Evolutionary conservation across 2,888 invertebrate genomes (phyloP).

Genomic region (Thereva unica): DNA sequence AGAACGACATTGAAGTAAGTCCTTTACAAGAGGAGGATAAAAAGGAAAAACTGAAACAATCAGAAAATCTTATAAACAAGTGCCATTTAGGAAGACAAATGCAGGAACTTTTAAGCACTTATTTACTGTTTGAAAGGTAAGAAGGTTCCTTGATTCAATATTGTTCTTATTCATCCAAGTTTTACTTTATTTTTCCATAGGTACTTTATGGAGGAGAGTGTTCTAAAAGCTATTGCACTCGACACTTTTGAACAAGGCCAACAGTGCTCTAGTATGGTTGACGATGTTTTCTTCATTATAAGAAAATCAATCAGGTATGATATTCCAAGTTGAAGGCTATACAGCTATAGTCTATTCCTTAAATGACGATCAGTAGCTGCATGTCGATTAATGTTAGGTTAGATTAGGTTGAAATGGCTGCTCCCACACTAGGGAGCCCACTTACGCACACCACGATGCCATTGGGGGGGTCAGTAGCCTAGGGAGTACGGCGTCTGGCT

Average conservation of each 20-base stretch:
- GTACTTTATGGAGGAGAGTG: slow-evolving; percentile 93
- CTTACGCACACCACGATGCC: too few relatives aligned
- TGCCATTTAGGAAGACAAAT: slow-evolving; percentile 76
- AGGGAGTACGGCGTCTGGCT: too few relatives aligned
- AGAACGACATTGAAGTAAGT: slow-evolving; percentile 69
- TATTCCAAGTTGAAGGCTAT: slow-evolving; percentile 1
- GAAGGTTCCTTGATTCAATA: not conserved
- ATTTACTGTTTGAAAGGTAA: slow-evolving; percentile 85
- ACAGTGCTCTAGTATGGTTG: slow-evolving; percentile 88
- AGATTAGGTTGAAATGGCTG: too few relatives aligned
- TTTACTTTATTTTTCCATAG: slow-evolving; percentile 49
- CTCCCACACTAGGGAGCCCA: too few relatives aligned
- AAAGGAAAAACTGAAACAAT: slow-evolving; percentile 58
- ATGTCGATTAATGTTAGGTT: too few relatives aligned
- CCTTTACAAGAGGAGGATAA: slow-evolving; percentile 61
- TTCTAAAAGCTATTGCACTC: slow-evolving; percentile 85
- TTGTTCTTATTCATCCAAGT: not conserved
- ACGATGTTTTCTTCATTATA: slow-evolving; percentile 96
- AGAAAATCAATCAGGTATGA: slow-evolving; percentile 86
- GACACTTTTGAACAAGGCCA: slow-evolving; percentile 74
- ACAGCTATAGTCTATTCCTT: slow-evolving; percentile 11
- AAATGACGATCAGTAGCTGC: too few relatives aligned
- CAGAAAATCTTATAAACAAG: slow-evolving; percentile 70
- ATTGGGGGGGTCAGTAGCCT: too few relatives aligned
- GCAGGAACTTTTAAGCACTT: slow-evolving; percentile 83